phyloP scores from a whole-genome alignment of 2,113 vertebrate species.

The Leucoraja erinaceus region DNA sequence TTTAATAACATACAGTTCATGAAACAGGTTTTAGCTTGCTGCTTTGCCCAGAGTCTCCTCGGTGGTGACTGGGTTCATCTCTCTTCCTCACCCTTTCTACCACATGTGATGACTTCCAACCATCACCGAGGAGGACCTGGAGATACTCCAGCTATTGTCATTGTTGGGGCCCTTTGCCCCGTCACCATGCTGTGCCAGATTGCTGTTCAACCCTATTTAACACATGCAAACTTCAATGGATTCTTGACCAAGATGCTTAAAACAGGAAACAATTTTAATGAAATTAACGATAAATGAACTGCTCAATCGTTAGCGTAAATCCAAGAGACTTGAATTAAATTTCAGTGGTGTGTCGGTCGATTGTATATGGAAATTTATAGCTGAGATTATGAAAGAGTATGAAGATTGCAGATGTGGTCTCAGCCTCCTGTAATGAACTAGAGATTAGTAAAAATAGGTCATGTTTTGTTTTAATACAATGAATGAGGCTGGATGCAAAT shows the following conservation, averaged over 20 bases:
- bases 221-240: neutral
- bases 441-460: slow-evolving; percentile 21
- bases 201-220: neutral
- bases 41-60: neutral
- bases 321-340: neutral
- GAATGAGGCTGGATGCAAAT: neutral
- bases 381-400: neutral
- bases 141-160: neutral
- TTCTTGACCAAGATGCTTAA: neutral
- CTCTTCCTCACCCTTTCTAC: too few relatives aligned
- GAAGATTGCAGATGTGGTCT: neutral
- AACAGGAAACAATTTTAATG: neutral
- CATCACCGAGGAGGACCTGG: neutral
- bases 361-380: neutral
- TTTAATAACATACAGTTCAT: neutral
- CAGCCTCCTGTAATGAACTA: neutral
- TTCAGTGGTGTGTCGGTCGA: neutral
- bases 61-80: neutral
- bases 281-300: neutral
- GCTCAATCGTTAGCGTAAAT: neutral
- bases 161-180: neutral
- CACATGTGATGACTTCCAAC: neutral
- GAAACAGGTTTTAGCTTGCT: neutral
- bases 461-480: neutral
- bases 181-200: neutral